Evolutionary conservation across 2,797 vertebrate genomes (phyloP), one percentile per base, ranked within the genome.

Genomic region (Notoglanidium macrostoma): DNA sequence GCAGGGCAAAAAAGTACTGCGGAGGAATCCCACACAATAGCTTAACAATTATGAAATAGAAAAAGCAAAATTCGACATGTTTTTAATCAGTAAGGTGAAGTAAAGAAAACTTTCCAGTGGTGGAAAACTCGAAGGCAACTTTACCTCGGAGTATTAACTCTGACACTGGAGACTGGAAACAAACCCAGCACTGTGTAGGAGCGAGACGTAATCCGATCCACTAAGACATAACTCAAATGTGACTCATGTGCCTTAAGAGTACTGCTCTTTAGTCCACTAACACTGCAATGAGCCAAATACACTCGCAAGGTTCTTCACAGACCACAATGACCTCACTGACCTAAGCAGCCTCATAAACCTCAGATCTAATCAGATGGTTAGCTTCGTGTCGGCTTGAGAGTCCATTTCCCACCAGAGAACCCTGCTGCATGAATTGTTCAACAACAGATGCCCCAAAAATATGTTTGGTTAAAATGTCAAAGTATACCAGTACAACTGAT

Each of bases 1-100:
- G 35, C 78, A 17, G 78, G 23, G 78, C 57, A 49, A n/a, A 63
- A 78, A 80, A 15, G 35, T 61, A 80, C 78, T 61, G 35, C 26
- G 11, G 21, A 44, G 55, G 14, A 80, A 80, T 80, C 78, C 57
- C 35, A 61, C 78, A 61, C 21, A 61, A 61, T 61, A 61, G 57
- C 78, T 1, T 61, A 26, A 44, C 44, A 80, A 80, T 26, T 26
- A 40, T 40, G 4, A 57, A 78, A 77, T 26, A 26, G 11, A 26
- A 5, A 23, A 46, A 73, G n/a, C 1, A 17, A 29, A n/a, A 65
- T 14, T 63, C 23, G 2, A n/a, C 23, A n/a, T 26, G 68, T 21
- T 70, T 70, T 40, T 11, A 21, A 23, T 73, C 44, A 5, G 29
- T 68, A 17, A 32, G 4, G 10, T 35, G 35, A 67, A 72, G 40